Evolutionary conservation across 2,113 vertebrate genomes (phyloP).

Genomic region (Brienomyrus brachyistius): DNA sequence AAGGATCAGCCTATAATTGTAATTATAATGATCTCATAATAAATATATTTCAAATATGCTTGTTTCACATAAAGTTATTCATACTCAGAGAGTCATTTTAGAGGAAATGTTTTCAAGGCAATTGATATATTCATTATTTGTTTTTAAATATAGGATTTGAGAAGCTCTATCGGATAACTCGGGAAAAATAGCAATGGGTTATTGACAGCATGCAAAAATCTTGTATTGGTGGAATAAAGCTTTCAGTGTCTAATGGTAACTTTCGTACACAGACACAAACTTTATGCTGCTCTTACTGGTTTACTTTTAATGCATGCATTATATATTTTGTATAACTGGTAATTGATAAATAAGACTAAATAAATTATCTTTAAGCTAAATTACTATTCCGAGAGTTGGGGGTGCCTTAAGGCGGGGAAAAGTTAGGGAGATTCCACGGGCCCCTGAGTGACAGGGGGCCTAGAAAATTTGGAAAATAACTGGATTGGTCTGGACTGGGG

Average conservation of each 20-base stretch:
- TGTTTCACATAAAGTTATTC: not conserved
- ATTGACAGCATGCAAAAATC: not conserved
- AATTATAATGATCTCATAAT: not conserved
- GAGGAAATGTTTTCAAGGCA: not conserved
- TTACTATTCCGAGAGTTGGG: not conserved
- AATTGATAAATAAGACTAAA: not conserved
- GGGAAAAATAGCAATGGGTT: not conserved
- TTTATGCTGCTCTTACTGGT: not conserved
- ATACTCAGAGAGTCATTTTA: not conserved
- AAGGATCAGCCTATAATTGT: not conserved
- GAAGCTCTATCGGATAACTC: not conserved
- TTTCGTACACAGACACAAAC: not conserved
- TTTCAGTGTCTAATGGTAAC: not conserved
- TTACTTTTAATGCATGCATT: not conserved
- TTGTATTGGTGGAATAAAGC: not conserved
- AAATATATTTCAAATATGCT: not conserved
- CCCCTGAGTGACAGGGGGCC: too few relatives aligned
- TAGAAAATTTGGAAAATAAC: too few relatives aligned
- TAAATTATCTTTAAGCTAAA: not conserved
- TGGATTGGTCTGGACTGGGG: too few relatives aligned
- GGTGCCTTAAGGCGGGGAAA: not conserved
- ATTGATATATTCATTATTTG: not conserved
- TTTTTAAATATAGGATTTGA: not conserved
- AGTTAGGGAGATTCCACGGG: not conserved
- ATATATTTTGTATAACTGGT: not conserved